Percentiles rank a stretch among this genome's conserved stretches.
These are phyloP conservation scores for Staurois parvus DNA, from an alignment of 2,797 vertebrate genomes.

Conservation along the genomic window DNA sequence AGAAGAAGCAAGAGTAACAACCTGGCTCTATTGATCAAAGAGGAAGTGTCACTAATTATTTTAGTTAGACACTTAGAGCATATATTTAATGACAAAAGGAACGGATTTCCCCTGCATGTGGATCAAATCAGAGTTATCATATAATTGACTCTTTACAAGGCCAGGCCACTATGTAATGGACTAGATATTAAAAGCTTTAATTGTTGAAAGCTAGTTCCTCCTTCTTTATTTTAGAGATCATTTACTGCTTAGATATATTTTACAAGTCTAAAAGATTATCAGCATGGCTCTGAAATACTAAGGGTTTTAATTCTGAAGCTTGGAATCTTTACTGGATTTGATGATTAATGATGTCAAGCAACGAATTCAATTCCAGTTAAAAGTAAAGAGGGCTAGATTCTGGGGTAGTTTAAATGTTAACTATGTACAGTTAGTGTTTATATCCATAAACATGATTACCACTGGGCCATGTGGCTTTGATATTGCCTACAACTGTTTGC, in stretches of 20 bases:
- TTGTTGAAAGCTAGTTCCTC: slow-evolving; percentile 94
- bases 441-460: not conserved
- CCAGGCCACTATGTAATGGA: slow-evolving; percentile 93
- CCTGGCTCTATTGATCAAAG: slow-evolving; percentile 86
- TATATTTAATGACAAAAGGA: slow-evolving; percentile 79
- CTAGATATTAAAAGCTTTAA: slow-evolving; percentile 96
- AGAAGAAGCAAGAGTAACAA: slow-evolving; percentile 81
- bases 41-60: slow-evolving; percentile 86
- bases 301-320: slow-evolving; percentile 71
- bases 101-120: slow-evolving; percentile 93
- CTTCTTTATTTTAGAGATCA: slow-evolving; percentile 83
- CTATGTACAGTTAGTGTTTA: not conserved
- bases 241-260: slow-evolving; percentile 84
- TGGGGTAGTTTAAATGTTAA: not conserved
- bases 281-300: slow-evolving; percentile 78
- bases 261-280: slow-evolving; percentile 95
- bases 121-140: slow-evolving; percentile 96
- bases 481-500: slow-evolving; percentile 2
- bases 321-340: slow-evolving; percentile 83
- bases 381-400: slow-evolving; percentile 64
- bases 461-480: slow-evolving; percentile 40
- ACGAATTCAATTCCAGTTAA: slow-evolving; percentile 70
- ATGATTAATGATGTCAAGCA: slow-evolving; percentile 79
- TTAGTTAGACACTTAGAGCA: slow-evolving; percentile 82
- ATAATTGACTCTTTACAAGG: slow-evolving; percentile 99